Base-by-base conservation (phyloP, 2,888 invertebrate genomes). In the Lycocerus yunnanus region DNA sequence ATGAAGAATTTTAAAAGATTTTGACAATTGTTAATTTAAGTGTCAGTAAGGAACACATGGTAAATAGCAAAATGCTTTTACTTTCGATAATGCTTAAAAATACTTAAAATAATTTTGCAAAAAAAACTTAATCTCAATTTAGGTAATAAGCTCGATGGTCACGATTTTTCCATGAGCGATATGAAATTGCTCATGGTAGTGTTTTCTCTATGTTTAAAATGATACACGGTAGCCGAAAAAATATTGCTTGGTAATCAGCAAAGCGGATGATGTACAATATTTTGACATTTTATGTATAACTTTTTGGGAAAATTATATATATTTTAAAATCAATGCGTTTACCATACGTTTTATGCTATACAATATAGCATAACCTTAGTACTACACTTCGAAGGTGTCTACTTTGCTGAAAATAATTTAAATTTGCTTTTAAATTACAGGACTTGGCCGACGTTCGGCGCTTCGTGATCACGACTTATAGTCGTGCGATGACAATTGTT, bases 381-480 rank as follows among this genome's bases (percentile, higher is more conserved):
- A n/a, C 43, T 43, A 8, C 18, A 18, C n/a, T 63, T 8, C 5
- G 20, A 63, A 63, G 61, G 61, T 63, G 61, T 63, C 61, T 63
- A n/a, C 61, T 18, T 63, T 18, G 61, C 20, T 63, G 20, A 63
- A 71, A 68, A 72, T 63, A 76, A 72, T 73, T 73, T 73, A n/a
- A 21, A 20, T 59, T 66, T 68, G 74, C 69, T 59, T 20, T 63
- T 72, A 75, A 75, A 75, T 75, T 75, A 75, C 21, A 75, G 75
- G 75, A 69, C 72, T 69, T 63, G 27, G 68, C 68, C 69, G 69
- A 75, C 67, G 69, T 70, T 67, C 70, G 77, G 77, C 77, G 70
- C 74, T 72, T 75, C 75, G 72, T 69, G 72, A 73, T 75, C 77
- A 77, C 75, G 75, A 72, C 66, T 66, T 66, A 20, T 16, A 74